Percentiles rank a stretch among this genome's conserved stretches.
These are phyloP conservation scores for Labeo calbasu DNA, from an alignment of 2,797 vertebrate species.

Conservation along the genomic window DNA sequence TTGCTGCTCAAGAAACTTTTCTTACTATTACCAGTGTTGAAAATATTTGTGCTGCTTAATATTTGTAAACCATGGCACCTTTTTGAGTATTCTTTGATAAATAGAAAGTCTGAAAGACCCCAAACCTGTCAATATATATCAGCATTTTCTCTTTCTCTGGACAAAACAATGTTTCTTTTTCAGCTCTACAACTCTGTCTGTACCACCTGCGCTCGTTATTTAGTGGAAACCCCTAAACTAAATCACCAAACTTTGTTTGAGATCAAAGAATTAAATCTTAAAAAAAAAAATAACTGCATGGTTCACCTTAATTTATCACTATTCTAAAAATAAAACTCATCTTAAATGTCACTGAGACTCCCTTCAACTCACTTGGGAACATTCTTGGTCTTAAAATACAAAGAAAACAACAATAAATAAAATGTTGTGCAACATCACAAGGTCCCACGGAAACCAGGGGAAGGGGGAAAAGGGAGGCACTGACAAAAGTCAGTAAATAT, in stretches of 20 bases:
- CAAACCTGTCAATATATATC: background rate
- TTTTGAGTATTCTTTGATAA: background rate
- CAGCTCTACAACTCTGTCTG: background rate
- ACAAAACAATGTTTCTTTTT: slow-evolving; percentile 13
- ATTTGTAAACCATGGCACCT: background rate
- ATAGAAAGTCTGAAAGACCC: background rate
- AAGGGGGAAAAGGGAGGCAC: background rate
- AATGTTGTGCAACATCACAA: slow-evolving; percentile 22
- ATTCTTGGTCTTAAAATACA: slow-evolving; percentile 3
- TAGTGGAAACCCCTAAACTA: slow-evolving; percentile 70
- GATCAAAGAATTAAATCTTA: background rate
- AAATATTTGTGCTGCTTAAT: background rate
- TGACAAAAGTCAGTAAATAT: slow-evolving; percentile 29
- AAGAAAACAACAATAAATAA: slow-evolving; percentile 40
- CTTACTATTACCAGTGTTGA: background rate
- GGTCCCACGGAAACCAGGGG: slow-evolving; percentile 2
- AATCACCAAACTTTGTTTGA: slow-evolving; percentile 72
- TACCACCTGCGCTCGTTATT: slow-evolving; percentile 65
- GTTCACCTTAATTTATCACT: background rate
- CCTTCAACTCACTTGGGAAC: slow-evolving; percentile 1
- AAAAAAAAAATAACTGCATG: background rate
- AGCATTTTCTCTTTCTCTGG: slow-evolving; percentile 38
- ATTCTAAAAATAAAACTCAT: background rate
- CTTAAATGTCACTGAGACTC: background rate
- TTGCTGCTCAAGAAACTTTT: background rate